These are phyloP conservation scores for Macrobrachium nipponense DNA, from an alignment of 1,140 invertebrate genomes.

Conservation along the genomic window DNA sequence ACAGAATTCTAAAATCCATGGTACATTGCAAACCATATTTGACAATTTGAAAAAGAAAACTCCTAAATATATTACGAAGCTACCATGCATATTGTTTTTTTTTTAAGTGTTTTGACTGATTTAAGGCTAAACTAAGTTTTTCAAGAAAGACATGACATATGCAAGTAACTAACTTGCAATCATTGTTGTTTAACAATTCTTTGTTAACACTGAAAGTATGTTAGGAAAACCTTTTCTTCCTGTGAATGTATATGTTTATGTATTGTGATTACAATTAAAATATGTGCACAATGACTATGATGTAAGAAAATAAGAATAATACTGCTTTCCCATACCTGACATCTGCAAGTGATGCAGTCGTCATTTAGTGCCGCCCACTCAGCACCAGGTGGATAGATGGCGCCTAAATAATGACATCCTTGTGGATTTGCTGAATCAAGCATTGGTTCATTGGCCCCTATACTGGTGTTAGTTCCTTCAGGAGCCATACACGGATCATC, in stretches of 20 bases:
- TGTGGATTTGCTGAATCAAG: slow-evolving; percentile 60
- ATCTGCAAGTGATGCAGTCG: slow-evolving; percentile 81
- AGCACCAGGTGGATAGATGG: slow-evolving; percentile 75
- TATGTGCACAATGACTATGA: background rate
- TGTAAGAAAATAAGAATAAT: background rate
- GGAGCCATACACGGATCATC: slow-evolving; percentile 71
- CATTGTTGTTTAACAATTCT: no score
- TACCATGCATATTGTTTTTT: no score
- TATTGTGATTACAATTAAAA: background rate
- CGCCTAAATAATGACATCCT: slow-evolving; percentile 75
- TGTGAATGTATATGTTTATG: background rate
- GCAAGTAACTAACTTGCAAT: no score
- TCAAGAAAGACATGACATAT: no score
- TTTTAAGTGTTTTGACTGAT: no score
- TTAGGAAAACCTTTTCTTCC: no score
- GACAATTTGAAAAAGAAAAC: no score
- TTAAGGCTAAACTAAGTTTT: no score
- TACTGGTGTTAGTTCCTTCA: slow-evolving; percentile 63
- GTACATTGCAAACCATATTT: no score
- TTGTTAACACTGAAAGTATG: no score
- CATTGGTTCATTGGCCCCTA: slow-evolving; percentile 48
- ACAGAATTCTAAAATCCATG: no score
- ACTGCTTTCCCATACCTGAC: slow-evolving; percentile 76
- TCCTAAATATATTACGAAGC: no score
- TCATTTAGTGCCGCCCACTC: slow-evolving; percentile 75